Evolutionary conservation across 1,140 invertebrate genomes (phyloP).

Genomic region (Scaptodrosophila lebanonensis): DNA sequence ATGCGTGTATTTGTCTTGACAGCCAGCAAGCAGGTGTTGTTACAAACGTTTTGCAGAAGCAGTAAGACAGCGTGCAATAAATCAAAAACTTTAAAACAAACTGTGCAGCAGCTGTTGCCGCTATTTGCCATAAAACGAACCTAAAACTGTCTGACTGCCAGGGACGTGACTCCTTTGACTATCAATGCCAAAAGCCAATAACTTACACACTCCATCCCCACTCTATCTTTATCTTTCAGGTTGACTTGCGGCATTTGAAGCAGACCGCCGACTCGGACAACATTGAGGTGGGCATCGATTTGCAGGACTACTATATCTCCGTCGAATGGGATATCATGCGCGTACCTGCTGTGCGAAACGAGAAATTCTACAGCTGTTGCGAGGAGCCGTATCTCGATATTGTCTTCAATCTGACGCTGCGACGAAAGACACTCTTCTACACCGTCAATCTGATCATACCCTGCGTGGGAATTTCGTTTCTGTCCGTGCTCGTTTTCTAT

Average conservation of each 20-base stretch:
- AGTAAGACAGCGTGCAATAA: conserved; percentile 14
- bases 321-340: conserved; percentile 98
- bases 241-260: conserved; percentile 90
- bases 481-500: conserved; percentile 99
- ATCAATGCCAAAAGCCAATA: too few relatives aligned
- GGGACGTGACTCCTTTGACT: not conserved
- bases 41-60: conserved; percentile 7
- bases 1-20: not conserved
- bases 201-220: not conserved
- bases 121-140: not conserved
- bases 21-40: conserved; percentile 7
- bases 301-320: conserved; percentile 96
- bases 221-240: conserved; percentile 78
- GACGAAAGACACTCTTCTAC: conserved; percentile 98
- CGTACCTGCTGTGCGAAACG: conserved; percentile 90
- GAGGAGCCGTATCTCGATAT: conserved; percentile 96
- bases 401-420: conserved; percentile 97
- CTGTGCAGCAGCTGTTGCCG: not conserved
- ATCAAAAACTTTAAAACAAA: conserved; percentile 38
- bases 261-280: conserved; percentile 89
- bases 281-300: conserved; percentile 92
- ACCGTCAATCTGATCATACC: conserved; percentile 98
- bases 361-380: conserved; percentile 94
- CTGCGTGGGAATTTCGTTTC: conserved; percentile 96
- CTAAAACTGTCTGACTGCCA: not conserved